phyloP scores from a whole-genome alignment of 2,888 invertebrate genomes.

The Eubasilissa splendida region DNA sequence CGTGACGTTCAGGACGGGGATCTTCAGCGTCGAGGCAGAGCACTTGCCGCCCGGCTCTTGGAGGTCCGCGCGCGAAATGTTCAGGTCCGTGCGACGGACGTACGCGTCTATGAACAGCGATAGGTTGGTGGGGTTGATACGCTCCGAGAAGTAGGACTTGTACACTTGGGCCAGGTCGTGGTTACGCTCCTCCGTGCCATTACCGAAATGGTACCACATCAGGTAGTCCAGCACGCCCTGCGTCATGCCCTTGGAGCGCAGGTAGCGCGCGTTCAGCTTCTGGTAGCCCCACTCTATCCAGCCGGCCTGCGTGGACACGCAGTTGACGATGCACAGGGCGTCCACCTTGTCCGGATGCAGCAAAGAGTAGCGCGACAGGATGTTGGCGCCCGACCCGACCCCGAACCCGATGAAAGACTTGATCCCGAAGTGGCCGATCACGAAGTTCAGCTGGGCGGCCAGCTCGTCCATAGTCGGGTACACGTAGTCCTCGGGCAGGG shows the following conservation, averaged over 20 bases:
- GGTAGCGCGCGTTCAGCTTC: constrained; percentile 92
- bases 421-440: constrained; percentile 91
- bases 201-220: constrained; percentile 99
- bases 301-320: constrained; percentile 93
- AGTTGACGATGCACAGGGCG: constrained; percentile 94
- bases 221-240: constrained; percentile 95
- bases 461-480: constrained; percentile 98
- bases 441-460: constrained; percentile 90
- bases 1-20: constrained; percentile 94
- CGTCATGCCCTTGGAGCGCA: constrained; percentile 92
- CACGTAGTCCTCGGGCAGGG: constrained; percentile 92
- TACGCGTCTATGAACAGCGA: constrained; percentile 96
- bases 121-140: constrained; percentile 94
- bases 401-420: constrained; percentile 96
- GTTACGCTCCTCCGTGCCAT: constrained; percentile 89
- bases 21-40: constrained; percentile 75
- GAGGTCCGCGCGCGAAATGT: constrained; percentile 77
- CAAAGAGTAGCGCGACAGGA: constrained; percentile 92
- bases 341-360: constrained; percentile 90
- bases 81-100: constrained; percentile 91
- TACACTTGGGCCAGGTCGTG: constrained; percentile 95
- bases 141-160: constrained; percentile 92
- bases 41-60: constrained; percentile 59
- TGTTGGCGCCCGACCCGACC: constrained; percentile 97
- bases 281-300: constrained; percentile 99